phyloP scores from a whole-genome alignment of 2,113 vertebrate species.

The Serilophus lunatus region DNA sequence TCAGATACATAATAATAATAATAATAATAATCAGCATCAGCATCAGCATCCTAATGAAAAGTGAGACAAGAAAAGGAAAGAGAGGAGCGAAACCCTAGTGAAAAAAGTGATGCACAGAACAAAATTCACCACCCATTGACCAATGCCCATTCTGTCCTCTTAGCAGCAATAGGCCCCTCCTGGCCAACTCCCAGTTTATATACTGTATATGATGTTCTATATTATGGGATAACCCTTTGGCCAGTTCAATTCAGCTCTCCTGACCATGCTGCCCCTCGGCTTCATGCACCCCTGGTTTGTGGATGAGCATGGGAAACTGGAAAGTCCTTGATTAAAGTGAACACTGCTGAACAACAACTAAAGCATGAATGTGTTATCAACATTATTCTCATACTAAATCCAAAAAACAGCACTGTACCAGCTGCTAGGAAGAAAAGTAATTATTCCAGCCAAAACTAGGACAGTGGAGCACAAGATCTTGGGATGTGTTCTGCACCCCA shows the following conservation, averaged over 20 bases:
- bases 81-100: background rate
- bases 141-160: too few species aligned
- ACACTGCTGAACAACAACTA: background rate
- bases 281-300: background rate
- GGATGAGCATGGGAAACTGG: background rate
- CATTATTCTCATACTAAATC: background rate
- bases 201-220: accelerated
- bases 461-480: background rate
- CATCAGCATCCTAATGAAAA: background rate
- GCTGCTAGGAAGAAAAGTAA: background rate
- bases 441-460: background rate
- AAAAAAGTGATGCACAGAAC: background rate
- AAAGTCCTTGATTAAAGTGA: background rate
- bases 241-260: background rate
- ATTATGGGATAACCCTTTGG: background rate
- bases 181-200: background rate
- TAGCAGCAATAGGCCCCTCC: background rate
- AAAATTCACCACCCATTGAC: background rate
- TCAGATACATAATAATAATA: background rate
- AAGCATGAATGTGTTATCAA: background rate
- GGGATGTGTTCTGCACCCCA: accelerated
- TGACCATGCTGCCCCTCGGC: background rate
- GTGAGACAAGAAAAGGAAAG: background rate
- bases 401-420: too few species aligned
- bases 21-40: too few species aligned